Base-by-base conservation (phyloP, 2,888 invertebrate species). In the Eucriotettix oculatus region DNA sequence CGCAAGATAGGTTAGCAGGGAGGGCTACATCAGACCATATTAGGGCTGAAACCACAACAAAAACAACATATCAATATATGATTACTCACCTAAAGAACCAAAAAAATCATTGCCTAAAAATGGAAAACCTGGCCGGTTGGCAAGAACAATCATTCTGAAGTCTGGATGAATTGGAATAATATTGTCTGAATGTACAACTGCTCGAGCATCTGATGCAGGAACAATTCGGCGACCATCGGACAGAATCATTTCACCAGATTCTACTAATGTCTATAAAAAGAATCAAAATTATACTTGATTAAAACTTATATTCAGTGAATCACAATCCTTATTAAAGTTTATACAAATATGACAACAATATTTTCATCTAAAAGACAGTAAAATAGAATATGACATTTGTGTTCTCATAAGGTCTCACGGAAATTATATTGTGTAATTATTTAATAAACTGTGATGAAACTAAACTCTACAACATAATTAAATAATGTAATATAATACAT, bases 61-160 rank as follows among this genome's bases (percentile, higher is more conserved):
- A 29, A 5, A 29, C 29, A 29, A n/a, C 7, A 29, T 29, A 29
- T 29, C 7, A 29, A 29, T 29, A 29, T 29, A 29, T 29, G 29
- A 5, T 48, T 10, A 70, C 73, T 70, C 69, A 81, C 87, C 90
- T 60, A 92, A 75, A 43, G 90, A 81, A 10, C 87, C 89, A 71
- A 94, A 96, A 78, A 96, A 95, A 71, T 96, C 95, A 71, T 96
- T 96, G 17, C 97, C 97, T 66, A 98, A 79, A 74, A 98, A 98
- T 40, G 98, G 98, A 71, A 96, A 98, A 0, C 98, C 98, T 0
- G 97, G 98, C 65, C 97, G 79, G 74, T 98, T 98, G 0, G 97
- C 97, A 63, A 98, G 71, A 41, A 97, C 91, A 63, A 98, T 89
- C 80, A 97, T 88, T 65, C 90, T 81, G 72, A 97, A 97, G 69